Percentiles rank a stretch among this genome's conserved stretches.
These are phyloP conservation scores for Sinocyclocheilus anophthalmus DNA, from an alignment of 2,113 vertebrate species.

Conservation along the genomic window DNA sequence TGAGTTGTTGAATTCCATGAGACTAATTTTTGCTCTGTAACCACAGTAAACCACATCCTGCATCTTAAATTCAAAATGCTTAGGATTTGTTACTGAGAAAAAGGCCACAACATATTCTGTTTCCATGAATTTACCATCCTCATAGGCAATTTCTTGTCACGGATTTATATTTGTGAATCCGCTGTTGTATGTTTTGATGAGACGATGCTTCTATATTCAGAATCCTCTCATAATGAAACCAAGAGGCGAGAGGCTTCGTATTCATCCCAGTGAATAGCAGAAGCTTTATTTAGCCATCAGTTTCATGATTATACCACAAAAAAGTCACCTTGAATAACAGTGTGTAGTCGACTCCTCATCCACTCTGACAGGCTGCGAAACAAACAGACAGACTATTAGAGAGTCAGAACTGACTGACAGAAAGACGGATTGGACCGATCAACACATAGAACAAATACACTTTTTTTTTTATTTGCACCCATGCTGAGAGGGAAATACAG, in stretches of 20 bases:
- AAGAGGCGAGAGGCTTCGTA: neutral
- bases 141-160: neutral
- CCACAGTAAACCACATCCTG: neutral
- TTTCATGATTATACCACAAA: neutral
- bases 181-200: neutral
- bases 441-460: neutral
- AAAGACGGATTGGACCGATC: neutral
- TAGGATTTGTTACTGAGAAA: neutral
- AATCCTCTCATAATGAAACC: neutral
- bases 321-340: neutral
- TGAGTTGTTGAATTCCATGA: no score
- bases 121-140: neutral
- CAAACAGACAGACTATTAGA: constrained; percentile 5
- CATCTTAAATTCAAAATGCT: neutral
- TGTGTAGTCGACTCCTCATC: neutral
- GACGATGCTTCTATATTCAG: neutral
- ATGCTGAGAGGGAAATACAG: neutral
- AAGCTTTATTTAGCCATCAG: neutral
- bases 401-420: neutral
- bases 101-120: neutral
- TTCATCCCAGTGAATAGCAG: neutral
- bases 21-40: no score
- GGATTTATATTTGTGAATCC: neutral
- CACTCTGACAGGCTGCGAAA: neutral
- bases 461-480: constrained; percentile 16